Evolutionary conservation across 2,113 vertebrate species (phyloP), one percentile per base, ranked within the genome.

Genomic region (Chloropsis cyanopogon): DNA sequence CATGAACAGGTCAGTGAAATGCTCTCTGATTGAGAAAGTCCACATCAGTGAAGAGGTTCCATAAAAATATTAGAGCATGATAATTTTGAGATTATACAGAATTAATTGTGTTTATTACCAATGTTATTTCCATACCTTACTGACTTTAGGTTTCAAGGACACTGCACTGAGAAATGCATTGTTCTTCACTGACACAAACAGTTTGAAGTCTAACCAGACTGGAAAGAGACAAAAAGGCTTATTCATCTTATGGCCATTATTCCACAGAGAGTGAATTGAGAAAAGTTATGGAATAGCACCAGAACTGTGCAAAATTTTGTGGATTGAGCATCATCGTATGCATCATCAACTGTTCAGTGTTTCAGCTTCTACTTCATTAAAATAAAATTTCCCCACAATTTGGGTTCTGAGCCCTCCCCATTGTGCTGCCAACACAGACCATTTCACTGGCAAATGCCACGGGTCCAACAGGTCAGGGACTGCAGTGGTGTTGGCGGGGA

Each of bases 401-500:
- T 66, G 17, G 12, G 13, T 19, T 89, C 19, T 59, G 39, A 52
- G 9, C 5, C 29, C 20, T 82, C 31, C 15, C 11, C 14, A 5
- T 12, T 12, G 0, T 35, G 33, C 28, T 50, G 29, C 6, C 20
- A 35, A 20, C 17, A 39, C 4, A 3, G 13, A 24, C 18, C 35
- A 22, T 42, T 24, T 87, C 50, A 24, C n/a, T 42, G 50, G 42
- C 22, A 54, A 65, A 46, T 29, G 41, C 25, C 8, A 10, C 0
- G 1, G 29, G 10, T 29, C 54, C 54, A 29, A 4, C 12, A 31
- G 26, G 35, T 60, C 1, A 0, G 29, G 69, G 59, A 28, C 37
- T 42, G 29, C 53, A 13, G 31, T 24, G 25, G 2, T 17, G 4
- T 16, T 2, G 2, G 25, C 0, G 1, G 57, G 42, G 29, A 35